phyloP scores from a whole-genome alignment of 2,113 vertebrate genomes.

The Gulo gulo region DNA sequence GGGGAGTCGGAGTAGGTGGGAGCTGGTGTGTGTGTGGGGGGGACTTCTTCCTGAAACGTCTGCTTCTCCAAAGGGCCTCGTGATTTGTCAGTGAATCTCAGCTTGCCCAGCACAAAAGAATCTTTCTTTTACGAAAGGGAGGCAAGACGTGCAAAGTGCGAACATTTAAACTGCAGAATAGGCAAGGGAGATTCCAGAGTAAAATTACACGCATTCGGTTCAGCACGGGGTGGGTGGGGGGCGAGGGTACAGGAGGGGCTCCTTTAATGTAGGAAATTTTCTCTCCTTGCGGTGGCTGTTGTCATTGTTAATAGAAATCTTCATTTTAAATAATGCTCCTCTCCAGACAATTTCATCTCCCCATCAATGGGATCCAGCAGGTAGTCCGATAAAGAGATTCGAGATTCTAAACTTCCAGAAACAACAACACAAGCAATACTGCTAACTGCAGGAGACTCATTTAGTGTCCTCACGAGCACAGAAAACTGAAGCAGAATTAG shows the following conservation, averaged over 20 bases:
- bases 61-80: background rate
- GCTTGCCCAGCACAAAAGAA: conserved; percentile 3
- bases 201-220: background rate
- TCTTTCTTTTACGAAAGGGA: background rate
- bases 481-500: conserved; percentile 76
- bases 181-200: background rate
- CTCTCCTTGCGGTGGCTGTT: conserved; percentile 34
- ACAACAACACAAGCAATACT: conserved; percentile 71
- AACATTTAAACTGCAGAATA: background rate
- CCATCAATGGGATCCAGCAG: conserved; percentile 71
- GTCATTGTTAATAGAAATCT: conserved; percentile 59
- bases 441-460: conserved; percentile 56
- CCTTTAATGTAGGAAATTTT: background rate
- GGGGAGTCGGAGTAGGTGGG: rapidly evolving
- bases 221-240: background rate
- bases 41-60: background rate
- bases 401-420: conserved; percentile 69
- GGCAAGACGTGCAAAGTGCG: background rate
- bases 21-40: background rate
- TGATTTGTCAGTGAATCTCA: background rate
- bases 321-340: conserved; percentile 71
- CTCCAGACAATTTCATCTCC: conserved; percentile 68
- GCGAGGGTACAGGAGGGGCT: background rate
- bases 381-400: conserved; percentile 68
- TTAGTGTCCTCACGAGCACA: conserved; percentile 57